Percentiles rank a stretch among this genome's conserved stretches.
Conservation (phyloP, 2,888 invertebrate genomes). For the Euzophera pinguis region DNA sequence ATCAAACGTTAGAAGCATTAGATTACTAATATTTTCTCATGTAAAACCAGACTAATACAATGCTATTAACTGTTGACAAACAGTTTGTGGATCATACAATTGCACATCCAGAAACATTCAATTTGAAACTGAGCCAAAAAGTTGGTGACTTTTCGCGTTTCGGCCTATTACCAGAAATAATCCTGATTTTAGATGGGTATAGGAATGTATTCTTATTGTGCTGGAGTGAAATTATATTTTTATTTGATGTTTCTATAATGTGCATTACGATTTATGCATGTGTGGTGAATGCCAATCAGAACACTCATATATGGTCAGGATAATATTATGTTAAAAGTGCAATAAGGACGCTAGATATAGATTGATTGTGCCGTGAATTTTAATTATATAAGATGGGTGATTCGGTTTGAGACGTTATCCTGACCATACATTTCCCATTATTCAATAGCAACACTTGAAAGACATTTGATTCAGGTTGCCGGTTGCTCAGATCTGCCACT, state of each 20-base stretch:
- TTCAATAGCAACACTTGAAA: conserved; percentile 1
- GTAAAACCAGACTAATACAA: no score
- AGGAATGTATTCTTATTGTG: no score
- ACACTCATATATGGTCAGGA: conserved; percentile 3
- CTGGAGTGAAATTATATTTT: no score
- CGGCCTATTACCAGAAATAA: no score
- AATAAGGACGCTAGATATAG: conserved; percentile 4
- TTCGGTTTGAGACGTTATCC: conserved; percentile 1
- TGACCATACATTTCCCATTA: neutral
- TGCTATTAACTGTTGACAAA: no score
- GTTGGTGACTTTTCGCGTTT: no score
- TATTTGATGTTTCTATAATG: no score
- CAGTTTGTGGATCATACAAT: no score
- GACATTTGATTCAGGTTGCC: neutral
- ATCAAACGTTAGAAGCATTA: neutral
- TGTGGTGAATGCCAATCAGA: neutral
- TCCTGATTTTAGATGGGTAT: neutral
- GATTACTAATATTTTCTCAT: no score
- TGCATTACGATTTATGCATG: neutral
- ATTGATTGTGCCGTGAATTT: neutral
- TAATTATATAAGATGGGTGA: neutral
- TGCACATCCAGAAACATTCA: no score
- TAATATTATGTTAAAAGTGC: neutral
- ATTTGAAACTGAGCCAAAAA: no score
- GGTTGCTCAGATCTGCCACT: conserved; percentile 8